These are phyloP conservation scores for Clivina fossor DNA, from an alignment of 2,888 invertebrate species.

Conservation along the genomic window DNA sequence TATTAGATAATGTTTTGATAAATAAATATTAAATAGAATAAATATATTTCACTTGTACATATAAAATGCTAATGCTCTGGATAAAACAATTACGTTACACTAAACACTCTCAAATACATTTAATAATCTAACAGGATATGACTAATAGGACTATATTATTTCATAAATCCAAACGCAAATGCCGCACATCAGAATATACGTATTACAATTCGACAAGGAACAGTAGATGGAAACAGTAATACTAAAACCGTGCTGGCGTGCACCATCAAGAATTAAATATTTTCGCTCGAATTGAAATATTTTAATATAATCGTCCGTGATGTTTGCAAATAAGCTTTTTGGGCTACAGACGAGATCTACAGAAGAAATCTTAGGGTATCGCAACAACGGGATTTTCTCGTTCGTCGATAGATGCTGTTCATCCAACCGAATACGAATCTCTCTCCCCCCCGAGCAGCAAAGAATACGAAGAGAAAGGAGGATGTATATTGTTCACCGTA, in stretches of 20 bases:
- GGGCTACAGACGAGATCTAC: not conserved
- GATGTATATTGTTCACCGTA: constrained; percentile 5
- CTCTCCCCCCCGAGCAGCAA: not conserved
- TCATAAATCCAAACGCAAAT: too few species aligned
- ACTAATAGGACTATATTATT: too few species aligned
- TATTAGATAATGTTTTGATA: too few species aligned
- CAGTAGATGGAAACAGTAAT: too few species aligned
- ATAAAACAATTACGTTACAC: too few species aligned
- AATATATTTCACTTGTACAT: too few species aligned
- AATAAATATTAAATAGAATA: too few species aligned
- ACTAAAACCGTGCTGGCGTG: not conserved
- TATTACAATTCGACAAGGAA: too few species aligned
- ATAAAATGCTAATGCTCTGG: too few species aligned
- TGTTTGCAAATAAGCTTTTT: constrained; percentile 22
- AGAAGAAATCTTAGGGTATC: not conserved
- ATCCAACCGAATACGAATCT: not conserved
- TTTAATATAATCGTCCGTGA: constrained; percentile 9
- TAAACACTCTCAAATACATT: too few species aligned
- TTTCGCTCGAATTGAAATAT: constrained; percentile 9
- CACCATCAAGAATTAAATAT: constrained; percentile 1
- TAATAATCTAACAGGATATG: too few species aligned
- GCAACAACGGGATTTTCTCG: not conserved
- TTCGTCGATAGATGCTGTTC: not conserved
- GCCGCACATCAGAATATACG: too few species aligned
- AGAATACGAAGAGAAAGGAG: constrained; percentile 9